These are phyloP conservation scores for Smutsia temminckii DNA, from an alignment of 2,797 vertebrate species.

Conservation along the genomic window DNA sequence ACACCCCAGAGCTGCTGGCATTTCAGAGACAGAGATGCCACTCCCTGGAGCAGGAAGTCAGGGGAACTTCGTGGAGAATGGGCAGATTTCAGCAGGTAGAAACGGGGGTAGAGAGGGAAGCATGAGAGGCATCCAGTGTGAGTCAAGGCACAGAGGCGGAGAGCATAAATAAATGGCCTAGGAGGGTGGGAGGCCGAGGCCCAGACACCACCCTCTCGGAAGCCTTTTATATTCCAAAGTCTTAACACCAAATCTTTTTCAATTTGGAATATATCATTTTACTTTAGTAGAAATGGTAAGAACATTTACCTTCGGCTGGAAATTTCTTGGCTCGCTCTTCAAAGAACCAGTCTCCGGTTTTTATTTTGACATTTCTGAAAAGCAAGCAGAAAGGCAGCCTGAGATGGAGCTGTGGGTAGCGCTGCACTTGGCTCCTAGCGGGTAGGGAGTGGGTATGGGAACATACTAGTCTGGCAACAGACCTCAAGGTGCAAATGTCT, in stretches of 20 bases:
- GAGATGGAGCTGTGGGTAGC: background rate
- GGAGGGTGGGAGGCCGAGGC: background rate
- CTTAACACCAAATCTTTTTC: background rate
- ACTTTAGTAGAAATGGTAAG: background rate
- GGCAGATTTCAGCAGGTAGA: fast-evolving
- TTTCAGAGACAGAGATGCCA: background rate
- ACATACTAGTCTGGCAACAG: background rate
- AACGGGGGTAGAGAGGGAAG: fast-evolving
- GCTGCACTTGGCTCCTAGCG: no score
- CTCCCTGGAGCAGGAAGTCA: background rate
- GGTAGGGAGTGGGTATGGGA: fast-evolving
- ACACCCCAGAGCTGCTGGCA: background rate
- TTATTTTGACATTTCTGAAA: slow-evolving; percentile 92
- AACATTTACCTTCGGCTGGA: slow-evolving; percentile 88
- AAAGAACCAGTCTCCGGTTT: slow-evolving; percentile 95
- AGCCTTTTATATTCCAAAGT: background rate
- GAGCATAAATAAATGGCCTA: background rate
- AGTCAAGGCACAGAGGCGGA: no score
- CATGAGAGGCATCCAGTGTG: fast-evolving
- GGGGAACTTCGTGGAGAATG: background rate
- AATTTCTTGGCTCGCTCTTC: slow-evolving; percentile 93
- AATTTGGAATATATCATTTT: background rate
- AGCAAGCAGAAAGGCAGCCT: slow-evolving; percentile 54
- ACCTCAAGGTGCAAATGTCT: background rate
- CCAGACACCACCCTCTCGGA: fast-evolving